A percentile compares a stretch with the other conserved stretches of the same genome.
Evolutionary conservation across 2,888 invertebrate species (phyloP).

Genomic region (Sisyra terminalis): DNA sequence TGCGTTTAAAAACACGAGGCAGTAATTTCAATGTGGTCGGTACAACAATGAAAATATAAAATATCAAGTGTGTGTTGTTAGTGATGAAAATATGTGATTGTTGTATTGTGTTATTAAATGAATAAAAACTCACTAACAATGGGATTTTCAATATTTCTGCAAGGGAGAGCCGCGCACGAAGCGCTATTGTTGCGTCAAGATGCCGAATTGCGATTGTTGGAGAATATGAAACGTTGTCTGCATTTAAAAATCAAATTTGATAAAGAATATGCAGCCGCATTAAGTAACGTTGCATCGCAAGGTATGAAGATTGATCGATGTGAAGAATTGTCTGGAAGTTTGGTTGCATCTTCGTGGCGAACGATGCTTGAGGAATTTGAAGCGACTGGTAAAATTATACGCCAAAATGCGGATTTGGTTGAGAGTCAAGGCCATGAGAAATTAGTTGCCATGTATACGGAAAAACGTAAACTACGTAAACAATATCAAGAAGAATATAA

Average conservation of each 20-base stretch:
- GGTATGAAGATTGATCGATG: slow-evolving; percentile 69
- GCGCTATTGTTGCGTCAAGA: slow-evolving; percentile 81
- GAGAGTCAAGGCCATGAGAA: slow-evolving; percentile 71
- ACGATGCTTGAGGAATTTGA: slow-evolving; percentile 82
- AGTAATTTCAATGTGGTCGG: no score
- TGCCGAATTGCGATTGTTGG: slow-evolving; percentile 80
- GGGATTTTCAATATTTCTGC: slow-evolving; percentile 77
- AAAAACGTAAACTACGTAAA: slow-evolving; percentile 74
- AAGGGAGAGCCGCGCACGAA: slow-evolving; percentile 81
- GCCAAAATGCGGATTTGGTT: slow-evolving; percentile 70
- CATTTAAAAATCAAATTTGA: slow-evolving; percentile 80
- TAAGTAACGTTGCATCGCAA: slow-evolving; percentile 64
- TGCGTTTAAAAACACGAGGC: no score
- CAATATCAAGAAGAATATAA: slow-evolving; percentile 78
- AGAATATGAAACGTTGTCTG: slow-evolving; percentile 78
- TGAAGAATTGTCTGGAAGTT: slow-evolving; percentile 55
- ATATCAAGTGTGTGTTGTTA: no score
- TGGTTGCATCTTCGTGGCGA: slow-evolving; percentile 59
- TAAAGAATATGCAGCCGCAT: slow-evolving; percentile 73
- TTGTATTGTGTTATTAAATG: no score
- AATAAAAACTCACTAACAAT: slow-evolving; percentile 24
- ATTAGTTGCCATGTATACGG: slow-evolving; percentile 62
- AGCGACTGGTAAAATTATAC: slow-evolving; percentile 63
- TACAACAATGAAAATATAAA: no score
- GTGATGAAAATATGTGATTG: no score